Evolutionary conservation across 2,888 invertebrate species (phyloP).

Genomic region (Cheilosia scutellata): DNA sequence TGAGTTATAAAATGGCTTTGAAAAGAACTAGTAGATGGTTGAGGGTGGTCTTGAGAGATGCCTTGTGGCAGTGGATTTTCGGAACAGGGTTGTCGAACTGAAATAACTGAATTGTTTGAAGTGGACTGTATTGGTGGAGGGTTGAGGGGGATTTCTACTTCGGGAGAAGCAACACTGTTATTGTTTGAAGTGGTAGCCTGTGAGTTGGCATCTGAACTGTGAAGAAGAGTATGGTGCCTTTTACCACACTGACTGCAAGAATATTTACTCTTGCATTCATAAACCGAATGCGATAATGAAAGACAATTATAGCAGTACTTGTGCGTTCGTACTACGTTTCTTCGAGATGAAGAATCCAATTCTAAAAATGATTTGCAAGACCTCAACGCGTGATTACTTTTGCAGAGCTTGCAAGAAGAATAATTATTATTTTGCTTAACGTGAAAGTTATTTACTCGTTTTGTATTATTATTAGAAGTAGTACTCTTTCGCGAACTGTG

Average conservation of each 20-base stretch:
- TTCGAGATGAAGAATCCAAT: slow-evolving; percentile 1
- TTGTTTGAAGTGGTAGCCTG: neutral
- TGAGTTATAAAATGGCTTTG: slow-evolving; percentile 10
- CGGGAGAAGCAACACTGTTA: neutral
- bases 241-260: slow-evolving; percentile 31
- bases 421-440: neutral
- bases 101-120: neutral
- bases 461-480: neutral
- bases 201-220: neutral
- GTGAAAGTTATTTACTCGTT: slow-evolving; percentile 12
- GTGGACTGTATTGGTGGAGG: slow-evolving; percentile 5
- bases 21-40: neutral
- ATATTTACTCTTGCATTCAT: slow-evolving; percentile 29
- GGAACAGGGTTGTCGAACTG: neutral
- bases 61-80: neutral
- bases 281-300: slow-evolving; percentile 19
- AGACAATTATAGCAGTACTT: slow-evolving; percentile 38
- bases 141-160: neutral
- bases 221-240: slow-evolving; percentile 21
- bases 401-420: slow-evolving; percentile 22
- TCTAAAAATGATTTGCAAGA: slow-evolving; percentile 23
- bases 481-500: neutral
- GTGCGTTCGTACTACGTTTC: slow-evolving; percentile 10
- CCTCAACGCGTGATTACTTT: slow-evolving; percentile 23
- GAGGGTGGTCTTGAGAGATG: neutral